Evolutionary conservation across 1,140 invertebrate genomes (phyloP).

Genomic region (Drosophila sulfurigaster): DNA sequence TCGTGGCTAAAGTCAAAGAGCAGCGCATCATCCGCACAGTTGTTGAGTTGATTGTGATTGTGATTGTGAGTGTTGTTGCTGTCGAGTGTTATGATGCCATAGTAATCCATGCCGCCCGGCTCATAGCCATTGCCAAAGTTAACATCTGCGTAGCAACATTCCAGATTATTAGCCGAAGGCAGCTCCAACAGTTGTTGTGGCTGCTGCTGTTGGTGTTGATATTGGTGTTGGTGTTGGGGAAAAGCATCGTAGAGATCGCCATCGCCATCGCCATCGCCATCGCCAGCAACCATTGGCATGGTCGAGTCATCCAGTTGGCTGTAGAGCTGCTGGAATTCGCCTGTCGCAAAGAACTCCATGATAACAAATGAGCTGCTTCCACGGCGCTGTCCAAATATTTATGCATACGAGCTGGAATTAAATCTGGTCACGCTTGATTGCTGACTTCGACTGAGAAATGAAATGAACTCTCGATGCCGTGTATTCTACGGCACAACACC

Average conservation of each 20-base stretch:
- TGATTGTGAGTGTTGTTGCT: constrained; percentile 15
- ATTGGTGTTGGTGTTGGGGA: constrained; percentile 2
- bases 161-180: constrained; percentile 9
- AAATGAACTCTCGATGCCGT: not conserved
- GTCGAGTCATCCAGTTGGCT: constrained; percentile 69
- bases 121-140: constrained; percentile 35
- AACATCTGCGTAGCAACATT: constrained; percentile 52
- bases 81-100: constrained; percentile 69
- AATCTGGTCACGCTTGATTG: constrained; percentile 28
- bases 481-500: constrained; percentile 2
- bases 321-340: constrained; percentile 80
- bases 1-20: constrained; percentile 56
- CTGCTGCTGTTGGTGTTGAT: not conserved
- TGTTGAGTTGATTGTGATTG: constrained; percentile 1
- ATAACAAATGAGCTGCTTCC: constrained; percentile 45
- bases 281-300: not conserved
- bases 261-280: too few species aligned
- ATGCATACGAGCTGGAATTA: constrained; percentile 25
- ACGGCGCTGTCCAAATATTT: constrained; percentile 72
- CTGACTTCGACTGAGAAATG: constrained; percentile 20
- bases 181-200: constrained; percentile 4
- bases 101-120: constrained; percentile 50
- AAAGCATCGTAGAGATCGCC: constrained; percentile 18
- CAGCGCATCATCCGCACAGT: constrained; percentile 18
- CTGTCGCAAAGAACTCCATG: constrained; percentile 83